These are phyloP conservation scores for Cephus spinipes DNA, from an alignment of 2,888 invertebrate genomes.

Conservation along the genomic window DNA sequence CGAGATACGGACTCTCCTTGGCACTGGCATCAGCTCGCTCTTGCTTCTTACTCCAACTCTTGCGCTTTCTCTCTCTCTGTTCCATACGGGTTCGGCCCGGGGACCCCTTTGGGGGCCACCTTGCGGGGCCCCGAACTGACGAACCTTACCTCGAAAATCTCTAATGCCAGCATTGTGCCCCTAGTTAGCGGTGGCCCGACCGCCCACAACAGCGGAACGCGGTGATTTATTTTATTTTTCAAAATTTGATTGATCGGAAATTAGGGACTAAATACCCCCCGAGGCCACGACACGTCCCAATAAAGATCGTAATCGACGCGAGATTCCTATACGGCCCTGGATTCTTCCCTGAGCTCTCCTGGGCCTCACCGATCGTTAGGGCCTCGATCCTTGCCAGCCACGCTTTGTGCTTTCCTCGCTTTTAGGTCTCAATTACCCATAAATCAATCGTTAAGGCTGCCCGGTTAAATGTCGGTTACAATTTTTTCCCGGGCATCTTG, in stretches of 20 bases:
- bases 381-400: neutral
- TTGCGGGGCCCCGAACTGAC: slow-evolving; percentile 21
- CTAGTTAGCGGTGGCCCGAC: slow-evolving; percentile 57
- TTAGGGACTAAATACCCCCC: slow-evolving; percentile 62
- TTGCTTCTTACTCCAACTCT: slow-evolving; percentile 15
- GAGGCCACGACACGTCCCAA: slow-evolving; percentile 59
- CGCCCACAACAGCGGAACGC: slow-evolving; percentile 41
- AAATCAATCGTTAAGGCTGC: slow-evolving; percentile 46
- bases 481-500: neutral
- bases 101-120: too few relatives aligned
- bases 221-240: slow-evolving; percentile 52
- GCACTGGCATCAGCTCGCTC: slow-evolving; percentile 10
- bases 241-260: slow-evolving; percentile 64
- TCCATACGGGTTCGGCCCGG: neutral
- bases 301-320: slow-evolving; percentile 58
- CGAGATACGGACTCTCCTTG: slow-evolving; percentile 7
- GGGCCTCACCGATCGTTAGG: neutral
- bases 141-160: slow-evolving; percentile 32
- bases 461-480: slow-evolving; percentile 22
- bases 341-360: neutral
- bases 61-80: slow-evolving; percentile 7
- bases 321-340: slow-evolving; percentile 16
- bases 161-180: slow-evolving; percentile 58
- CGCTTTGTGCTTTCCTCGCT: slow-evolving; percentile 4
- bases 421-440: slow-evolving; percentile 49